Conservation (phyloP, 2,113 vertebrate species). For the Tachuris rubrigastra region DNA sequence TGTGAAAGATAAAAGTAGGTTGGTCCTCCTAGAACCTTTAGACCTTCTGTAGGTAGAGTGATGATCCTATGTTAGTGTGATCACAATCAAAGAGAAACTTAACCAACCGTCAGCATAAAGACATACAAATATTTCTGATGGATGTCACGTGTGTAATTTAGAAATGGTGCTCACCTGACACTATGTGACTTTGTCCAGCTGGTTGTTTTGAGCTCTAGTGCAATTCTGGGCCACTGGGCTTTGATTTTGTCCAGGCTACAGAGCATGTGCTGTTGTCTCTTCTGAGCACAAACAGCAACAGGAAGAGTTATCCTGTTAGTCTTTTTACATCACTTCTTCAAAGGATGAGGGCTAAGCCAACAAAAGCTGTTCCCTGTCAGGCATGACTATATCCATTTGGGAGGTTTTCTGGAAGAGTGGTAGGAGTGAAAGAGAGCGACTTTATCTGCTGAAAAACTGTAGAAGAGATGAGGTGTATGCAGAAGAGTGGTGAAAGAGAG, state of each 20-base stretch:
- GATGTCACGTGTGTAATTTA: not conserved
- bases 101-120: not conserved
- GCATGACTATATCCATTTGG: not conserved
- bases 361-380: not conserved
- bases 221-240: not conserved
- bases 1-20: constrained; percentile 42
- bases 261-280: not conserved
- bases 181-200: not conserved
- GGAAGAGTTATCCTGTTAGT: not conserved
- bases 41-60: not conserved
- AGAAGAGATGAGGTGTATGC: not conserved
- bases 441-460: not conserved
- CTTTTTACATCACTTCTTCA: not conserved
- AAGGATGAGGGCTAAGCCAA: not conserved
- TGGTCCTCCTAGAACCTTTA: constrained; percentile 46
- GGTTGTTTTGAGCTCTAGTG: not conserved
- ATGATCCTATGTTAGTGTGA: not conserved
- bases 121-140: not conserved
- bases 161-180: not conserved
- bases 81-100: constrained; percentile 4
- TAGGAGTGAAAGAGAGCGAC: not conserved
- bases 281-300: not conserved
- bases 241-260: not conserved
- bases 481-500: not conserved
- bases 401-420: not conserved